These are phyloP conservation scores for Dissostichus mawsoni DNA, from an alignment of 2,113 vertebrate species.

Conservation along the genomic window DNA sequence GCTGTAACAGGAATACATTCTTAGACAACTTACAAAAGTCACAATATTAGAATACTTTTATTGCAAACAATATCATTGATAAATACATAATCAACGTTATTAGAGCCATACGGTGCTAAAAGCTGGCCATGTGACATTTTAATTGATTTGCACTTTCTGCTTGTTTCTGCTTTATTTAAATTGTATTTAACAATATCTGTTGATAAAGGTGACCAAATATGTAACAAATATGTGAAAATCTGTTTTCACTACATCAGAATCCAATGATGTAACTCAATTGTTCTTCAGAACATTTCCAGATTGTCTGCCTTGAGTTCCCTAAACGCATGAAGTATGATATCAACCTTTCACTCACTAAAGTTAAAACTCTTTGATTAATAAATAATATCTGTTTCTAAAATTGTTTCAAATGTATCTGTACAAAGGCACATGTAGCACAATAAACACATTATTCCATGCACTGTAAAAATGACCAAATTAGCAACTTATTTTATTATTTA, in stretches of 20 bases:
- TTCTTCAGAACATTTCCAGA: not conserved
- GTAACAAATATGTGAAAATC: not conserved
- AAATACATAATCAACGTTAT: not conserved
- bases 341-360: not conserved
- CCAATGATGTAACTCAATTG: no score
- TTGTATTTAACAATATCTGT: not conserved
- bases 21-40: not conserved
- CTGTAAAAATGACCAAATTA: slow-evolving; percentile 16
- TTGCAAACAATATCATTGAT: not conserved
- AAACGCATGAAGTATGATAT: not conserved
- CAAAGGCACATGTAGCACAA: slow-evolving; percentile 18
- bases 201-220: not conserved
- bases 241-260: not conserved
- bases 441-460: not conserved
- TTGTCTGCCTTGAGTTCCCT: not conserved
- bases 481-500: slow-evolving; percentile 11
- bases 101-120: not conserved
- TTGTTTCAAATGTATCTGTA: slow-evolving; percentile 11
- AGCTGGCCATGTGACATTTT: not conserved
- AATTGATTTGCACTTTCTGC: not conserved
- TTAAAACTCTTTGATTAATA: not conserved
- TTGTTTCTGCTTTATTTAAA: not conserved
- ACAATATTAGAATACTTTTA: not conserved
- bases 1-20: no score
- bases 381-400: not conserved